Evolutionary conservation across 1,140 invertebrate genomes (phyloP).

Genomic region (Bombus impatiens): DNA sequence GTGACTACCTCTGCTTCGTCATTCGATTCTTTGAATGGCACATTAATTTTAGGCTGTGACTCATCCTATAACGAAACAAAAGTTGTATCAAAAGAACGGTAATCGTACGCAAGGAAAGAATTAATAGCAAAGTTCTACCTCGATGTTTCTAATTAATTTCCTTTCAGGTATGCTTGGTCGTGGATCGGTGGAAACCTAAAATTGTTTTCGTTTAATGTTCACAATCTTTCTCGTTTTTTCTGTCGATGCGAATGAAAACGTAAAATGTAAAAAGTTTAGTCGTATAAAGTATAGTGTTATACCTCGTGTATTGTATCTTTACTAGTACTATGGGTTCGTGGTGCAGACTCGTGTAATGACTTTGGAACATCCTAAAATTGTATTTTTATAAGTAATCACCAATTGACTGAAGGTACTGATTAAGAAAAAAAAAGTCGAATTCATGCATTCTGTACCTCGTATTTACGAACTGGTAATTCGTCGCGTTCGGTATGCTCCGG

Average conservation of each 20-base stretch:
- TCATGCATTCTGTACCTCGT: constrained; percentile 8
- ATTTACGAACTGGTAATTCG: not conserved
- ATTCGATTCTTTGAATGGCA: constrained; percentile 23
- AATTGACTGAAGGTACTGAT: too few relatives aligned
- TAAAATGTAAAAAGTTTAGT: not conserved
- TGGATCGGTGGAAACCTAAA: constrained; percentile 36
- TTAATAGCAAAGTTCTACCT: constrained; percentile 39
- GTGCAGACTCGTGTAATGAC: not conserved
- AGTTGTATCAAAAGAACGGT: not conserved
- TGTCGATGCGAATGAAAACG: not conserved
- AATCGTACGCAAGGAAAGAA: not conserved
- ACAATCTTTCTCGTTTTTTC: not conserved
- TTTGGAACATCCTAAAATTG: constrained; percentile 41
- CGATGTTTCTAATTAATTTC: constrained; percentile 7
- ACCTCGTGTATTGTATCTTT: constrained; percentile 37
- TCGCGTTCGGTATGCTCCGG: not conserved
- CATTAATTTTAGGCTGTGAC: constrained; percentile 11
- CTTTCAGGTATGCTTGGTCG: not conserved
- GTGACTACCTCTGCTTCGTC: constrained; percentile 36
- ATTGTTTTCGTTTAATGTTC: not conserved
- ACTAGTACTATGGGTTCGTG: not conserved
- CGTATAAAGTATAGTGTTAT: constrained; percentile 5
- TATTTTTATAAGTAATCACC: not conserved
- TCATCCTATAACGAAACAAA: constrained; percentile 43
- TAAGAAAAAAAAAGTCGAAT: not conserved